Conservation (phyloP, 2,888 invertebrate species). For the Epistrophella euchroma region DNA sequence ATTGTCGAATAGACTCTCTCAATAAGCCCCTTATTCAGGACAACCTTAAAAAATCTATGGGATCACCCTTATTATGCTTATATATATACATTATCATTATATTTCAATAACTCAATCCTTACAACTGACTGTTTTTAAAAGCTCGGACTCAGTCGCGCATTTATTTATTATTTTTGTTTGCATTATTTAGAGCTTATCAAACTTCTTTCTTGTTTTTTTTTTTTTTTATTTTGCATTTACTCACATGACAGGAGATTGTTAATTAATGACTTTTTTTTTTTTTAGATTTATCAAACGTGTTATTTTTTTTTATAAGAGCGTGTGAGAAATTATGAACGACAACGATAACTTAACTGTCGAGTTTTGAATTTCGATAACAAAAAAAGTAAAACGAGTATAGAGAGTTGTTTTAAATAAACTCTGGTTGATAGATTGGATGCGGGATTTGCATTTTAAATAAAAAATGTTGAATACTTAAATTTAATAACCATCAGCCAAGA, state of each 20-base stretch:
- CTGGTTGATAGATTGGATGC: constrained; percentile 19
- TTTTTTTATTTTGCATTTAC: constrained; percentile 14
- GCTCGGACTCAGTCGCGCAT: constrained; percentile 10
- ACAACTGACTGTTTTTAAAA: not conserved
- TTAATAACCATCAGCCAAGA: constrained; percentile 18
- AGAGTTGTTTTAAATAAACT: constrained; percentile 21
- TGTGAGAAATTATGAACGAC: constrained; percentile 16
- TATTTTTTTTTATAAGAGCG: not conserved
- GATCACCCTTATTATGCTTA: no score
- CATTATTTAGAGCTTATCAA: constrained; percentile 53
- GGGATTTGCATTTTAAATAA: constrained; percentile 37
- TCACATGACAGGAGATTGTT: constrained; percentile 44
- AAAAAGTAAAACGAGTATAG: constrained; percentile 11
- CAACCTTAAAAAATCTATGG: no score
- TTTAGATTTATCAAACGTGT: constrained; percentile 47
- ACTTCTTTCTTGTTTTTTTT: constrained; percentile 17
- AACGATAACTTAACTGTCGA: constrained; percentile 20
- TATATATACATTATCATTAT: no score
- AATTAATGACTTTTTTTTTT: constrained; percentile 53
- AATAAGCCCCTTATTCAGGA: no score
- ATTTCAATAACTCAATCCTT: constrained; percentile 6
- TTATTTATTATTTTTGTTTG: constrained; percentile 2
- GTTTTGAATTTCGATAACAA: constrained; percentile 23
- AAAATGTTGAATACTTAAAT: constrained; percentile 10
- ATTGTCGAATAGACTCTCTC: no score